Evolutionary conservation across 2,888 invertebrate species (phyloP).

Genomic region (Nineta flava): DNA sequence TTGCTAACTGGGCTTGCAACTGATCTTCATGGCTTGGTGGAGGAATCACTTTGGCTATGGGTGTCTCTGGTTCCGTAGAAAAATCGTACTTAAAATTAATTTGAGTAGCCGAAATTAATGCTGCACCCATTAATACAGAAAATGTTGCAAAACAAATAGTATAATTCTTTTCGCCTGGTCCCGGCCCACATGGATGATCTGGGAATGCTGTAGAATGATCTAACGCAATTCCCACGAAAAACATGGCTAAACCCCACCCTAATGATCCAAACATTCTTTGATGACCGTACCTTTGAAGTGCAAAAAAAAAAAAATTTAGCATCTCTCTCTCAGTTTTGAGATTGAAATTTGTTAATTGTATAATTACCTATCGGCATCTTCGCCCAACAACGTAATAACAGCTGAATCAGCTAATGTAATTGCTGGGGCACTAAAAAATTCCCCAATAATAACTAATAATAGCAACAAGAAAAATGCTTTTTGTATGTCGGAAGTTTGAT

Average conservation of each 20-base stretch:
- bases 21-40: conserved; percentile 53
- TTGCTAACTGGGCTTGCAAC: conserved; percentile 68
- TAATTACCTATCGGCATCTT: conserved; percentile 66
- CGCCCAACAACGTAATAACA: conserved; percentile 75
- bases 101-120: conserved; percentile 81
- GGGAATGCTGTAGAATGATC: conserved; percentile 96
- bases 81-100: conserved; percentile 51
- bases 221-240: conserved; percentile 88
- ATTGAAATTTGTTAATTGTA: too few species aligned
- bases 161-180: conserved; percentile 90
- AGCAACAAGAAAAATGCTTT: conserved; percentile 90
- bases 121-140: conserved; percentile 90
- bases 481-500: conserved; percentile 76
- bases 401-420: conserved; percentile 89
- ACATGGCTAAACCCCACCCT: conserved; percentile 98
- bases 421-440: conserved; percentile 94
- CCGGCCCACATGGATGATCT: conserved; percentile 79
- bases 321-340: too few species aligned
- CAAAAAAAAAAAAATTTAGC: too few species aligned
- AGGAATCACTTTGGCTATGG: conserved; percentile 21
- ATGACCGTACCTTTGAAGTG: conserved; percentile 60
- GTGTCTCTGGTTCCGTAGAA: conserved; percentile 21
- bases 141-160: conserved; percentile 97
- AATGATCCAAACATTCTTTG: conserved; percentile 97
- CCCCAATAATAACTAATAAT: conserved; percentile 85